Conservation (phyloP, 2,888 invertebrate species). For the Calameuta pallipes region DNA sequence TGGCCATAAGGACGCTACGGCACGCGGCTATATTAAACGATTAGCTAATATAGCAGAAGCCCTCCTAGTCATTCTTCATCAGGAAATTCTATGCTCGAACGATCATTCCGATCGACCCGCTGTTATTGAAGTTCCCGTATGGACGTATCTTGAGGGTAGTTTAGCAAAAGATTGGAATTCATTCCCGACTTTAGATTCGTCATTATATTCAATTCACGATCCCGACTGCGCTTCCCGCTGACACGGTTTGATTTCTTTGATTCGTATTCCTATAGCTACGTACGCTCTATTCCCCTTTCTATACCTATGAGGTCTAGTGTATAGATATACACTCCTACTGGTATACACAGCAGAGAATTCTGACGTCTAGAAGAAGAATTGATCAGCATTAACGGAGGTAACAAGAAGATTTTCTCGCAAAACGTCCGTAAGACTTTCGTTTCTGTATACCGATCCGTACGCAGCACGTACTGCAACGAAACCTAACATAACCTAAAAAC, state of each 20-base stretch:
- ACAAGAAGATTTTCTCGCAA: background rate
- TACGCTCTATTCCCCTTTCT: constrained; percentile 8
- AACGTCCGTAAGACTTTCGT: background rate
- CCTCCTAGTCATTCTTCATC: background rate
- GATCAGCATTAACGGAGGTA: background rate
- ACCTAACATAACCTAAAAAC: background rate
- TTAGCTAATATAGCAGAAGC: constrained; percentile 34
- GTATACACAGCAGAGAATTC: background rate
- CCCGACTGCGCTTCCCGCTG: constrained; percentile 30
- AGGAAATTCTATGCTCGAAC: background rate
- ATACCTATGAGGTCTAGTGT: background rate
- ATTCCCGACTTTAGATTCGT: background rate
- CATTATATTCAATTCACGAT: constrained; percentile 14
- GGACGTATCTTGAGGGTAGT: background rate
- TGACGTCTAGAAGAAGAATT: background rate
- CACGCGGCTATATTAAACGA: constrained; percentile 46
- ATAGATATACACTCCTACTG: background rate
- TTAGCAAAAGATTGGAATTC: background rate
- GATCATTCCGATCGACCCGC: background rate
- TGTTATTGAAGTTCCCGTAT: background rate
- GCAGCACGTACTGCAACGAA: background rate
- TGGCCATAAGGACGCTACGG: background rate
- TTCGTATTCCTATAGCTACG: constrained; percentile 26
- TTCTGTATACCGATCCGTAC: background rate
- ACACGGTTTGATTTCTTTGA: constrained; percentile 35